A percentile compares a stretch with the other conserved stretches of the same genome.
phyloP scores from a whole-genome alignment of 2,113 vertebrate genomes.

The Arvicanthis niloticus region DNA sequence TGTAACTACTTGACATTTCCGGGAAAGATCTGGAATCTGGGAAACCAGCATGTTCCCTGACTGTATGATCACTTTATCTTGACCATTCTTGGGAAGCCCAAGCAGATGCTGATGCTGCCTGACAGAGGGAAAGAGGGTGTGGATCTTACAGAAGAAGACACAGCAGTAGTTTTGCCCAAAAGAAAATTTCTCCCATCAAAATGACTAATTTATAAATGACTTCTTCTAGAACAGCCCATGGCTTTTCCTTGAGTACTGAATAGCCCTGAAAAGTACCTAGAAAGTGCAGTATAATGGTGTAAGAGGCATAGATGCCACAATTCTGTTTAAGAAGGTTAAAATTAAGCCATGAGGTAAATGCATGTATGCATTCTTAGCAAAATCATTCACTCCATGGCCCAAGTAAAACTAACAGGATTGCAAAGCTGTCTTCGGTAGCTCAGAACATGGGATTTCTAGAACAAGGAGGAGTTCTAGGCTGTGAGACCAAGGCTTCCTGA shows the following conservation, averaged over 20 bases:
- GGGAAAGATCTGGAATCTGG: neutral
- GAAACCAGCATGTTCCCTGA: neutral
- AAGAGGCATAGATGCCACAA: neutral
- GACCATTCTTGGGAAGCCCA: neutral
- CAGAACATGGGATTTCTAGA: neutral
- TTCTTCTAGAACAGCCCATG: neutral
- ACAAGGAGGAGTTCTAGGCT: neutral
- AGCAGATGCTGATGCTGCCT: neutral
- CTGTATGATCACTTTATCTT: constrained; percentile 27
- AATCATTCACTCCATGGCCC: neutral
- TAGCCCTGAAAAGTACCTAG: neutral
- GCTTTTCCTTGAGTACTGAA: neutral
- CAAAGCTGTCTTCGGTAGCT: neutral
- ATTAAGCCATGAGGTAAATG: neutral
- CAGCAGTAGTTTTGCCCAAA: neutral
- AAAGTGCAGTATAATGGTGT: neutral
- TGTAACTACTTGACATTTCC: neutral
- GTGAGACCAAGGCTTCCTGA: neutral
- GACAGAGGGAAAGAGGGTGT: neutral
- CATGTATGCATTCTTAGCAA: neutral
- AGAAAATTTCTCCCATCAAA: constrained; percentile 34
- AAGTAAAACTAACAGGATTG: neutral
- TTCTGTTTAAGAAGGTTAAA: neutral
- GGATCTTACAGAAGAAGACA: neutral
- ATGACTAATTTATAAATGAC: constrained; percentile 2